Conservation (phyloP, 2,113 vertebrate genomes). For the Lepisosteus oculatus region DNA sequence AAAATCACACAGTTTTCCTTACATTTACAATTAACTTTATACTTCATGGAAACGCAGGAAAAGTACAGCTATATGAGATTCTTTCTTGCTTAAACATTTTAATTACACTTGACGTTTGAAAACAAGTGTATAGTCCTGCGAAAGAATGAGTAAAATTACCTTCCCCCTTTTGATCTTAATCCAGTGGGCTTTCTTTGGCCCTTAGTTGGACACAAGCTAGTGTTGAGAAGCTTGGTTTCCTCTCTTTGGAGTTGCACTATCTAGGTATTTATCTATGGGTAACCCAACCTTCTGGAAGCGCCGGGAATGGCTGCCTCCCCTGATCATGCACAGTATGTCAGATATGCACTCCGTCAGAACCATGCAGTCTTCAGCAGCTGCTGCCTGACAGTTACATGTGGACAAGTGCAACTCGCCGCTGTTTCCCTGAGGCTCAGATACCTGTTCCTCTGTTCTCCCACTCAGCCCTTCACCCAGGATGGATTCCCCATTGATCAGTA, state of each 20-base stretch:
- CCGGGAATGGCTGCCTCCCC: conserved; percentile 33
- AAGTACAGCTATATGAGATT: too few relatives aligned
- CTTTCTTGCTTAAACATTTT: too few relatives aligned
- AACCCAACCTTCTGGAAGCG: conserved; percentile 57
- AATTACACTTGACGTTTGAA: too few relatives aligned
- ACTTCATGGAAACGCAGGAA: too few relatives aligned
- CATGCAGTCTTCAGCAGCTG: conserved; percentile 64
- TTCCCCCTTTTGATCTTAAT: background rate
- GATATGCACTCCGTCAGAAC: conserved; percentile 61
- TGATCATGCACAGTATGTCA: conserved; percentile 57
- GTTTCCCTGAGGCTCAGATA: conserved; percentile 44
- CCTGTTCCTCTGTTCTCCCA: conserved; percentile 45
- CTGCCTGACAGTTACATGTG: conserved; percentile 61
- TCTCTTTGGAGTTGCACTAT: conserved; percentile 37
- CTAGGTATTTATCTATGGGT: conserved; percentile 55
- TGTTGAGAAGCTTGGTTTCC: conserved; percentile 53
- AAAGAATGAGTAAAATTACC: background rate
- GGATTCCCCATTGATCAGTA: conserved; percentile 65
- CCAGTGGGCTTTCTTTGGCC: conserved; percentile 1
- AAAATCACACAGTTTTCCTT: too few relatives aligned
- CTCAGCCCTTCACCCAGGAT: conserved; percentile 62
- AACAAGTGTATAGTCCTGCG: too few relatives aligned
- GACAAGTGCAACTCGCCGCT: conserved; percentile 59
- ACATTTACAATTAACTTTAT: too few relatives aligned
- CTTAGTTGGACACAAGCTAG: conserved; percentile 17